A percentile compares a stretch with the other conserved stretches of the same genome.
Conservation (phyloP, 2,113 vertebrate species). For the Butorides virescens region DNA sequence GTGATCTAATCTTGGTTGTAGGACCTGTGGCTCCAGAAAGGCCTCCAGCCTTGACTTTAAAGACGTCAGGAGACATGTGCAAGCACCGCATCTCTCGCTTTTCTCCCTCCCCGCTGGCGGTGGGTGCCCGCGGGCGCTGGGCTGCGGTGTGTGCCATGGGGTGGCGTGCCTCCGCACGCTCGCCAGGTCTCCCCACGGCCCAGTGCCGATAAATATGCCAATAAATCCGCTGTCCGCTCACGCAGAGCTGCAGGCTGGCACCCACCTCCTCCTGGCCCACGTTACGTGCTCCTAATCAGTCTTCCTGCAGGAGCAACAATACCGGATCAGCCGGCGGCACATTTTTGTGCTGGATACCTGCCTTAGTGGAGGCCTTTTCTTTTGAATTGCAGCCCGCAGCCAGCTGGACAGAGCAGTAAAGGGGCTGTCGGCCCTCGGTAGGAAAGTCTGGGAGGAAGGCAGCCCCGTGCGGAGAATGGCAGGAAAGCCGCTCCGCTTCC, state of each 20-base stretch:
- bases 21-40: neutral
- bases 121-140: neutral
- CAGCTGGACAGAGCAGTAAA: slow-evolving; percentile 19
- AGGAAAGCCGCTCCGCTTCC: slow-evolving; percentile 86
- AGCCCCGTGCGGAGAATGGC: slow-evolving; percentile 81
- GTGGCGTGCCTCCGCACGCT: neutral
- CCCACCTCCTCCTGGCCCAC: neutral
- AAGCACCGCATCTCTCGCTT: neutral
- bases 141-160: neutral
- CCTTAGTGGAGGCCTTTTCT: slow-evolving; percentile 7
- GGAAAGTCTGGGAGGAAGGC: slow-evolving; percentile 77
- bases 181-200: neutral
- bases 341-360: slow-evolving; percentile 25
- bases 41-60: neutral
- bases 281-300: slow-evolving; percentile 53
- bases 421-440: slow-evolving; percentile 21
- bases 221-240: neutral
- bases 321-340: slow-evolving; percentile 2
- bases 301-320: slow-evolving; percentile 70
- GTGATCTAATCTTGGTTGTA: neutral
- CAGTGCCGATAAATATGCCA: neutral
- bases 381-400: slow-evolving; percentile 14
- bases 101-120: neutral
- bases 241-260: slow-evolving; percentile 4
- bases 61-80: neutral